phyloP scores from a whole-genome alignment of 2,113 vertebrate species.

The Ptyas mucosa region DNA sequence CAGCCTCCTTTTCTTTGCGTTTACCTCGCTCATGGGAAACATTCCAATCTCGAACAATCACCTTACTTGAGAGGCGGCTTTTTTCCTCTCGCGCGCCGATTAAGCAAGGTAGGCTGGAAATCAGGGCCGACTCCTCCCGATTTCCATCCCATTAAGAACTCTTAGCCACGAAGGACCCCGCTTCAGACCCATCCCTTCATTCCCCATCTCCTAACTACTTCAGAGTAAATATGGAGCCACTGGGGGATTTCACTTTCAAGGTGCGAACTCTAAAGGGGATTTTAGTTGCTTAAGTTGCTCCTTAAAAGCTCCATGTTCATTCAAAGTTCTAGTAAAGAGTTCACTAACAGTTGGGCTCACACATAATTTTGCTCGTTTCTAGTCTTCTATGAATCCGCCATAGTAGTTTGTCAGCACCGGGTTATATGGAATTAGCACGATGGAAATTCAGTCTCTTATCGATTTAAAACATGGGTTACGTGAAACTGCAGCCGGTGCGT shows the following conservation, averaged over 20 bases:
- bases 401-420: not conserved
- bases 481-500: not conserved
- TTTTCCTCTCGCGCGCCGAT: not conserved
- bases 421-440: not conserved
- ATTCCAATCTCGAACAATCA: not conserved
- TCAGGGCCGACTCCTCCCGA: not conserved
- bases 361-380: not conserved
- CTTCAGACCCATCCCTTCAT: not conserved
- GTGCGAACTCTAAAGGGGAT: not conserved
- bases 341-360: not conserved
- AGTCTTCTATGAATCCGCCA: not conserved
- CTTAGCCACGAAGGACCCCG: not conserved
- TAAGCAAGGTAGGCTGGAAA: not conserved
- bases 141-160: not conserved
- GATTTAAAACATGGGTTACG: not conserved
- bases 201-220: not conserved
- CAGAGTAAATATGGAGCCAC: not conserved
- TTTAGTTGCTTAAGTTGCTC: not conserved
- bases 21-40: not conserved
- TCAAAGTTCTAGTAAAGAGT: not conserved
- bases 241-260: not conserved
- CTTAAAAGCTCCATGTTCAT: not conserved
- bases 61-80: not conserved
- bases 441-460: not conserved
- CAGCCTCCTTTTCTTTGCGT: not conserved